Evolutionary conservation across 2,888 invertebrate species (phyloP).

Genomic region (Leuctra nigra): DNA sequence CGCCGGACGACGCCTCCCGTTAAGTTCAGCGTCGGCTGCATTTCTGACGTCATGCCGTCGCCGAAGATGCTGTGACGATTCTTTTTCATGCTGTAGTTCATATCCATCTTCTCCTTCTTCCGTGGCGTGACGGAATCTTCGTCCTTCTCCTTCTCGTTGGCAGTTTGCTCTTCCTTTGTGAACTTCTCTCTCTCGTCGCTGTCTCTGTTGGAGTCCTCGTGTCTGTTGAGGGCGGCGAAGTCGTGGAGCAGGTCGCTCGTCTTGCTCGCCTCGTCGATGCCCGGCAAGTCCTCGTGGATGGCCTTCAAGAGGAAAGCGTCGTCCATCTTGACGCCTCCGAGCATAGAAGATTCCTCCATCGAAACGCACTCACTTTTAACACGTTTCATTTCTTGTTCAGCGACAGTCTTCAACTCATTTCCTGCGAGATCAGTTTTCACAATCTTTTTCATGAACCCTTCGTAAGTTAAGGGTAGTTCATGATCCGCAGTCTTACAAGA

Average conservation of each 20-base stretch:
- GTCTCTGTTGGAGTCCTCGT: slow-evolving; percentile 12
- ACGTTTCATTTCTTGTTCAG: no score
- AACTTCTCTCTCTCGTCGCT: slow-evolving; percentile 30
- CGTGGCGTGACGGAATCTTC: slow-evolving; percentile 42
- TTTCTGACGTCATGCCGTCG: slow-evolving; percentile 34
- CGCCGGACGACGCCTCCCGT: slow-evolving; percentile 22
- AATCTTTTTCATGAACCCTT: no score
- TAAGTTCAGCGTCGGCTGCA: slow-evolving; percentile 29
- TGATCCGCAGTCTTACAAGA: no score
- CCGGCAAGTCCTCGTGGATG: slow-evolving; percentile 47
- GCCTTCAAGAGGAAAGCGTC: slow-evolving; percentile 52
- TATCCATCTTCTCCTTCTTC: slow-evolving; percentile 49
- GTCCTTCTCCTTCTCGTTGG: slow-evolving; percentile 39
- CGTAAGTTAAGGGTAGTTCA: no score
- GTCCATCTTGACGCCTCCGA: slow-evolving; percentile 40
- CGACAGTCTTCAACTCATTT: no score
- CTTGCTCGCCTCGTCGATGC: slow-evolving; percentile 27
- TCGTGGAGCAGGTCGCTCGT: slow-evolving; percentile 30
- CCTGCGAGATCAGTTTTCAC: no score
- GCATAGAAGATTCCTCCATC: not conserved
- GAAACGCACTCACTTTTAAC: no score
- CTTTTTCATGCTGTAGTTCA: slow-evolving; percentile 40
- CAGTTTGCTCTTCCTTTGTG: slow-evolving; percentile 29
- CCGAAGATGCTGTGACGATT: slow-evolving; percentile 34
- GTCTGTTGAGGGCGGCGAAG: no score